A percentile compares a stretch with the other conserved stretches of the same genome.
phyloP scores from a whole-genome alignment of 1,140 invertebrate genomes.

The Macrosteles quadrilineatus region DNA sequence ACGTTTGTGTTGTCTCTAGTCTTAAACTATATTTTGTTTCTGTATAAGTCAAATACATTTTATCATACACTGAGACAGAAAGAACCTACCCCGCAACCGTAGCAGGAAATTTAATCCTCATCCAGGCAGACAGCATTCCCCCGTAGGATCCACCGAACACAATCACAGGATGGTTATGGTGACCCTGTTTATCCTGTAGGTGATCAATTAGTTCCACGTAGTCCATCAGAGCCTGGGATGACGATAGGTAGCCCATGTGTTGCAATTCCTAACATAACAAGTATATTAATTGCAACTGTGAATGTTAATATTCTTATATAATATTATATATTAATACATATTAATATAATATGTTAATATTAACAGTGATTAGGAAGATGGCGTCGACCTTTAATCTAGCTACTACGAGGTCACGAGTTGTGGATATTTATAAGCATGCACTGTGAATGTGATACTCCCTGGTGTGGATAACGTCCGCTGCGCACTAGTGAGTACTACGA shows the following conservation, averaged over 20 bases:
- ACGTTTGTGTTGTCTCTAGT: too few species aligned
- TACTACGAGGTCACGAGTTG: too few species aligned
- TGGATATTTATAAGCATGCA: too few species aligned
- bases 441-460: too few species aligned
- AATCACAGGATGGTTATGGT: conserved; percentile 71
- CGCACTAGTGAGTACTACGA: too few species aligned
- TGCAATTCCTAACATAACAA: conserved; percentile 54
- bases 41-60: too few species aligned
- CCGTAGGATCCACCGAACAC: conserved; percentile 95
- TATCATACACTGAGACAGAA: not conserved
- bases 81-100: conserved; percentile 66
- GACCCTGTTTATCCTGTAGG: conserved; percentile 53
- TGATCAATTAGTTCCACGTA: conserved; percentile 81
- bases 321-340: not conserved
- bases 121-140: conserved; percentile 95
- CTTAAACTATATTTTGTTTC: too few species aligned
- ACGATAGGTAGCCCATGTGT: conserved; percentile 83
- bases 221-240: conserved; percentile 93
- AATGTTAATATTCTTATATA: not conserved
- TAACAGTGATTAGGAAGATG: too few species aligned
- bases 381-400: too few species aligned
- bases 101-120: conserved; percentile 95
- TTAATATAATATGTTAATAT: too few species aligned
- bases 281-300: conserved; percentile 5
- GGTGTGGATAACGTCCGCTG: too few species aligned